phyloP scores from a whole-genome alignment of 2,797 vertebrate species.

The Craterocephalus amniculus region DNA sequence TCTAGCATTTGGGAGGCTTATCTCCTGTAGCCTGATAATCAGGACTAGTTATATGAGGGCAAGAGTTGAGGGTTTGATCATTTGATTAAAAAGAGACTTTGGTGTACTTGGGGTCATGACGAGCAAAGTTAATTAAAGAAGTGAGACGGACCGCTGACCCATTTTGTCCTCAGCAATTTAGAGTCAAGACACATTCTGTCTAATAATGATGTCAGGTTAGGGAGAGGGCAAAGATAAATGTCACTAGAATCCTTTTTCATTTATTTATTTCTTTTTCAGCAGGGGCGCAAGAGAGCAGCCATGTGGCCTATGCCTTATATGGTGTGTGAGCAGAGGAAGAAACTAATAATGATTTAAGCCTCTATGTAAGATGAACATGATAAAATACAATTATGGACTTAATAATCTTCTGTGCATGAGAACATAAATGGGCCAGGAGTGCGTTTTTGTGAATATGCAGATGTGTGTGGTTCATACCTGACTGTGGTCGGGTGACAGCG shows the following conservation, averaged over 20 bases:
- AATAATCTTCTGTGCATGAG: background rate
- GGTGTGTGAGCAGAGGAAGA: slow-evolving; percentile 2
- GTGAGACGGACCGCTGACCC: slow-evolving; percentile 36
- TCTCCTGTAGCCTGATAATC: slow-evolving; percentile 12
- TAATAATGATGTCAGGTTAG: slow-evolving; percentile 53
- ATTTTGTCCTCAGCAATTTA: slow-evolving; percentile 53
- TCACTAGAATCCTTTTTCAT: slow-evolving; percentile 3
- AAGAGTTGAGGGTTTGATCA: slow-evolving; percentile 17
- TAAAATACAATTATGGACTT: background rate
- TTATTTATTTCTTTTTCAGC: background rate
- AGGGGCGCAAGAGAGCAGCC: background rate
- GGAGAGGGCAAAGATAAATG: slow-evolving; percentile 38
- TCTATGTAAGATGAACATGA: background rate
- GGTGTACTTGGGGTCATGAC: slow-evolving; percentile 16
- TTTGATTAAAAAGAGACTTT: slow-evolving; percentile 47
- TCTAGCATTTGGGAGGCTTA: background rate
- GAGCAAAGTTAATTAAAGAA: slow-evolving; percentile 53
- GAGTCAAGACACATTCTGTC: slow-evolving; percentile 50
- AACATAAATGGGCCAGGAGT: background rate
- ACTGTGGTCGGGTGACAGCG: slow-evolving; percentile 93
- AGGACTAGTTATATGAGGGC: slow-evolving; percentile 3
- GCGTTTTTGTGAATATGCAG: background rate
- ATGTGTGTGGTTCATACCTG: slow-evolving; percentile 75
- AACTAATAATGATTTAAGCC: background rate
- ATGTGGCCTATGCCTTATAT: background rate